phyloP scores from a whole-genome alignment of 2,797 vertebrate species.

The Bovichtus diacanthus region DNA sequence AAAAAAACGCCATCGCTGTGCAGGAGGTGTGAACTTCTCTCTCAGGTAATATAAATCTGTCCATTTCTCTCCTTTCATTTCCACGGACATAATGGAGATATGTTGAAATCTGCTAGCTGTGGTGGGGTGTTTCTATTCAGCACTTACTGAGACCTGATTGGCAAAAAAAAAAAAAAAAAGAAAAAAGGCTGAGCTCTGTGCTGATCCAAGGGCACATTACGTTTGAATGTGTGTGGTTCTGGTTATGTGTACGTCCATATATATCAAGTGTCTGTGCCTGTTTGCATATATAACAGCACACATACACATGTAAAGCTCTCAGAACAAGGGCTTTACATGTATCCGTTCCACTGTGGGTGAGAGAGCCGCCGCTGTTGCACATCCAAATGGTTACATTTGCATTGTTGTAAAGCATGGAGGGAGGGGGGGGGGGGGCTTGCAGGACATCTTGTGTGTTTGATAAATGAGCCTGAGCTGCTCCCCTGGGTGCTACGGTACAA shows the following conservation, averaged over 20 bases:
- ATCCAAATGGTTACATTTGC: constrained; percentile 57
- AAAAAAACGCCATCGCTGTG: constrained; percentile 52
- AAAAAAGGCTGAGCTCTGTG: constrained; percentile 13
- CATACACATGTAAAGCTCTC: constrained; percentile 17
- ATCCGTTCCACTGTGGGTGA: constrained; percentile 54
- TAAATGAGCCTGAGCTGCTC: constrained; percentile 74
- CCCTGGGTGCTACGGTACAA: constrained; percentile 53
- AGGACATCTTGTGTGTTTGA: constrained; percentile 70
- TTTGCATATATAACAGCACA: not conserved
- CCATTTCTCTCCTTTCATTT: constrained; percentile 52
- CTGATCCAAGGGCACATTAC: constrained; percentile 28
- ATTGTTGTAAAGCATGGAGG: constrained; percentile 32
- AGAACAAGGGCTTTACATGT: constrained; percentile 48
- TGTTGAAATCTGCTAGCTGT: constrained; percentile 43
- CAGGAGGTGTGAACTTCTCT: constrained; percentile 52
- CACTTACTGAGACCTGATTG: constrained; percentile 22
- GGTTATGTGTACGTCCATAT: not conserved
- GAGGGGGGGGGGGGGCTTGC: not conserved
- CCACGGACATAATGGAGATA: constrained; percentile 37
- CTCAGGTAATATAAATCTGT: constrained; percentile 57
- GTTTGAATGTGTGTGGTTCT: constrained; percentile 15
- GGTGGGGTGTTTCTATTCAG: constrained; percentile 42
- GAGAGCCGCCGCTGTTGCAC: constrained; percentile 28
- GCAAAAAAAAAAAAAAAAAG: constrained; percentile 24
- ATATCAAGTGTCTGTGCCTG: not conserved